Percentiles rank a stretch among this genome's conserved stretches.
Evolutionary conservation across 2,113 vertebrate species (phyloP).

Genomic region (Pachycephala philippinensis): DNA sequence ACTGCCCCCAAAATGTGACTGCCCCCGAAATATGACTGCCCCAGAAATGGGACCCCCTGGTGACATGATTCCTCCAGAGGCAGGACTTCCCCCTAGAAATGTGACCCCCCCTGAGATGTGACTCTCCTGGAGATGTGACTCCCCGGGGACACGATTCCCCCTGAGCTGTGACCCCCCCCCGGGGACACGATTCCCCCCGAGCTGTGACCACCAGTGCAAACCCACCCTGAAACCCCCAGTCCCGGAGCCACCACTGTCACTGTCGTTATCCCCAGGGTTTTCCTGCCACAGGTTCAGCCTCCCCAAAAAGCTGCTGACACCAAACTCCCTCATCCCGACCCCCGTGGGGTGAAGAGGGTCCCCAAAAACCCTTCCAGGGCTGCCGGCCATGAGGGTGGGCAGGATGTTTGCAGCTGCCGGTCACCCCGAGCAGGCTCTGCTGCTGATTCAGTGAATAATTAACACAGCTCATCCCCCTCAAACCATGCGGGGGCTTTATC

Average conservation of each 20-base stretch:
- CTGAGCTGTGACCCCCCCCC: background rate
- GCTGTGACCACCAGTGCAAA: background rate
- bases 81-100: background rate
- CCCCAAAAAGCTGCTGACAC: background rate
- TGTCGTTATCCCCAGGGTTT: rapidly evolving
- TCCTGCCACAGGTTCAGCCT: background rate
- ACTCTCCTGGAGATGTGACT: background rate
- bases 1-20: background rate
- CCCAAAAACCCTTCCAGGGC: background rate
- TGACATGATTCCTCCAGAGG: background rate
- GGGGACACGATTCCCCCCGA: rapidly evolving
- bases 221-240: background rate
- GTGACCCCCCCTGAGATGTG: no score
- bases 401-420: background rate
- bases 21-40: background rate
- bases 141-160: rapidly evolving
- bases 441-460: background rate
- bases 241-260: rapidly evolving
- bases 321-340: background rate
- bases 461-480: background rate
- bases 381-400: background rate
- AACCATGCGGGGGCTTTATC: background rate
- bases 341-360: background rate
- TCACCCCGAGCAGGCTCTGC: background rate
- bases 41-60: background rate